Percentiles rank a stretch among this genome's conserved stretches.
Conservation (phyloP, 2,113 vertebrate genomes). For the Smithornis capensis region DNA sequence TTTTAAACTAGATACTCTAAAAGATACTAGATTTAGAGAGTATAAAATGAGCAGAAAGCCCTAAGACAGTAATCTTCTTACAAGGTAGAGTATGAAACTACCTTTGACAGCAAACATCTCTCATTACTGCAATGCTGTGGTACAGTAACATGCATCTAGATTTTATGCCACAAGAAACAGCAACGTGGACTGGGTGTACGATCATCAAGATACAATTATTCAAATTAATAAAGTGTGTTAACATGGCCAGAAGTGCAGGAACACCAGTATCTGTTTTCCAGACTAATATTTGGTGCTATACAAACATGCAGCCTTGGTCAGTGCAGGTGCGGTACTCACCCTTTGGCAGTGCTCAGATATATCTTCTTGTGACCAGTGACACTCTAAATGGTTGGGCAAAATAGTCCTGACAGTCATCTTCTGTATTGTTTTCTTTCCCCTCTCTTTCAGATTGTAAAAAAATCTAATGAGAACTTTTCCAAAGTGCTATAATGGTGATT, state of each 20-base stretch:
- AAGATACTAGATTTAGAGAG: background rate
- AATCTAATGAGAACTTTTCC: background rate
- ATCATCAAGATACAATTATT: background rate
- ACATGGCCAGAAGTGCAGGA: background rate
- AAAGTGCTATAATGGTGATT: background rate
- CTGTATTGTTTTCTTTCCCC: rapidly evolving
- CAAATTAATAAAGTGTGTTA: background rate
- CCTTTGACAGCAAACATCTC: background rate
- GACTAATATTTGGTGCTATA: background rate
- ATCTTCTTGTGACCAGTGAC: background rate
- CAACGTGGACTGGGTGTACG: background rate
- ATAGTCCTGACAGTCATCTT: background rate
- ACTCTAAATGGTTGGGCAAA: background rate
- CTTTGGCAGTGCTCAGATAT: background rate
- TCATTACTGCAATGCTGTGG: background rate
- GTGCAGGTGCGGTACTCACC: background rate
- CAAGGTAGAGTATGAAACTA: background rate
- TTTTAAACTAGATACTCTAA: background rate
- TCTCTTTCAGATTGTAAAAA: background rate
- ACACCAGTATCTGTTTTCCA: background rate
- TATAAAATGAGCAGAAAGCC: background rate
- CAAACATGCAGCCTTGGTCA: background rate
- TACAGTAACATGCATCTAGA: background rate
- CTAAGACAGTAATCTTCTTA: background rate
- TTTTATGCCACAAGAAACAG: background rate